Conservation (phyloP, 1,140 invertebrate species). For the Anthonomus grandis region DNA sequence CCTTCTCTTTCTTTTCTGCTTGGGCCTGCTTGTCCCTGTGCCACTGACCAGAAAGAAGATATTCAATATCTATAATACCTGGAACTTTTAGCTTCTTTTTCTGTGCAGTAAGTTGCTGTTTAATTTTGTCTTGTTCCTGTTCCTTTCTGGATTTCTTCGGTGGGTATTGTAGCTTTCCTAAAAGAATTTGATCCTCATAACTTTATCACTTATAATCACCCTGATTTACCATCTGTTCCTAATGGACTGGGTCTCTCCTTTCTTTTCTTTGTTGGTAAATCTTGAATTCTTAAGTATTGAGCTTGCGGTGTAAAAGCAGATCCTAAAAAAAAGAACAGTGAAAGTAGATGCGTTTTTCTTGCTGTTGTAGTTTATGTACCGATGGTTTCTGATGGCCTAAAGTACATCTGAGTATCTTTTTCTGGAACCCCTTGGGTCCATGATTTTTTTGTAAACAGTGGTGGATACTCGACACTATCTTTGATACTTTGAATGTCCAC, state of each 20-base stretch:
- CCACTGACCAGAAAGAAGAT: slow-evolving; percentile 56
- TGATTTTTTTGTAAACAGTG: slow-evolving; percentile 53
- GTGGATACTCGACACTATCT: slow-evolving; percentile 52
- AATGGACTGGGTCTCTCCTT: slow-evolving; percentile 35
- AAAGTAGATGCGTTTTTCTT: slow-evolving; percentile 9
- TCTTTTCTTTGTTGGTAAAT: slow-evolving; percentile 50
- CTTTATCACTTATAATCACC: slow-evolving; percentile 9
- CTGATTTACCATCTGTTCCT: slow-evolving; percentile 43
- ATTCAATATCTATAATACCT: slow-evolving; percentile 54
- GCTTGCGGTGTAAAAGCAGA: slow-evolving; percentile 55
- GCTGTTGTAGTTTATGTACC: too few species aligned
- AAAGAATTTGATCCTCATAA: slow-evolving; percentile 8
- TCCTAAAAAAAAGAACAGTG: slow-evolving; percentile 32
- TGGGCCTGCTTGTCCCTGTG: slow-evolving; percentile 50
- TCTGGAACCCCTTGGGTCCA: slow-evolving; percentile 59
- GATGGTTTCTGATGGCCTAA: slow-evolving; percentile 64
- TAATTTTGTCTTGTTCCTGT: slow-evolving; percentile 38
- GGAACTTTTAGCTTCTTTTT: slow-evolving; percentile 23
- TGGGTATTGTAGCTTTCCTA: slow-evolving; percentile 51
- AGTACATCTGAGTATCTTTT: slow-evolving; percentile 55
- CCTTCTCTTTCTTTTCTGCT: slow-evolving; percentile 48
- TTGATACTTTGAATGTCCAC: slow-evolving; percentile 43
- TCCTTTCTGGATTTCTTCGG: slow-evolving; percentile 43
- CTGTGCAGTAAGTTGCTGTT: slow-evolving; percentile 19
- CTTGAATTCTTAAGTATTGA: slow-evolving; percentile 52